Conservation (phyloP, 2,113 vertebrate genomes). For the Tonatia bakeri region DNA sequence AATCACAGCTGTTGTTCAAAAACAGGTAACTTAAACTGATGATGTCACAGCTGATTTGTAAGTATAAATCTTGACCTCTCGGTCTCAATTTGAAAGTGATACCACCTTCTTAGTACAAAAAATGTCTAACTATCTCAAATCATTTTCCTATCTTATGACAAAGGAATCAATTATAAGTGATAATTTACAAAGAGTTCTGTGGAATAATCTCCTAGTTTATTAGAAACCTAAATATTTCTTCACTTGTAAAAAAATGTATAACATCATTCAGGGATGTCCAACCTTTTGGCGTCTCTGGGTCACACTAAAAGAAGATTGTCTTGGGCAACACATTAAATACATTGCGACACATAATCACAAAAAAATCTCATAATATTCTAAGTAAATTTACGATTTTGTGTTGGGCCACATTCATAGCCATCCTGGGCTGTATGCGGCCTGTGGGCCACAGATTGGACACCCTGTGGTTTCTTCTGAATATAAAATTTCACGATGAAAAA, state of each 20-base stretch:
- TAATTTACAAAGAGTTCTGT: background rate
- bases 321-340: no score
- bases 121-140: background rate
- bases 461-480: background rate
- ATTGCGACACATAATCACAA: no score
- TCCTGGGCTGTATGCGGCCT: no score
- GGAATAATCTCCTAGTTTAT: slow-evolving; percentile 11
- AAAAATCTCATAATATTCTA: no score
- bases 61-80: background rate
- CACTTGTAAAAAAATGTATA: background rate
- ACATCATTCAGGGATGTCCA: background rate
- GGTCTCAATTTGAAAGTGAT: slow-evolving; percentile 19
- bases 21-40: background rate
- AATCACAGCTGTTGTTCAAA: background rate
- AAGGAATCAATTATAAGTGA: background rate
- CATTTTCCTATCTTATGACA: background rate
- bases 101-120: background rate
- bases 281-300: no score
- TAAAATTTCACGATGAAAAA: background rate
- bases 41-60: background rate
- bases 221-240: background rate
- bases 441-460: no score
- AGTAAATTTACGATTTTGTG: no score
- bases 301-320: no score
- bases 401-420: no score